Conservation (phyloP, 2,797 vertebrate genomes). For the Vireo griseus region DNA sequence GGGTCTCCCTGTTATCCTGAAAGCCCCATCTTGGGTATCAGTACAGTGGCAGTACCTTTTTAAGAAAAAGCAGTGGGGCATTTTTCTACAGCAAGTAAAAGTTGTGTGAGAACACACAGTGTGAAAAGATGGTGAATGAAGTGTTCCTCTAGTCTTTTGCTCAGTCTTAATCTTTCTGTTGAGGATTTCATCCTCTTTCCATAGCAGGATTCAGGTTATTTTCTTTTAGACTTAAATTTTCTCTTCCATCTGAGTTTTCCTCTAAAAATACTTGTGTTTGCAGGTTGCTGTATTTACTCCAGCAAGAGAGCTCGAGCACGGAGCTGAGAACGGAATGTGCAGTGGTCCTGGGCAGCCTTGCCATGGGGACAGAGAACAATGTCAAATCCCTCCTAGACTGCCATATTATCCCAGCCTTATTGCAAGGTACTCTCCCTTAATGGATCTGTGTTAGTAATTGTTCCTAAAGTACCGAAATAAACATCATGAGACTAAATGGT, state of each 20-base stretch:
- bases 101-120: not conserved
- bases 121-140: not conserved
- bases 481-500: not conserved
- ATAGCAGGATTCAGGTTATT: not conserved
- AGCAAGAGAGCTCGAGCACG: slow-evolving; percentile 91
- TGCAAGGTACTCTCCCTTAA: slow-evolving; percentile 84
- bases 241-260: not conserved
- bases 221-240: not conserved
- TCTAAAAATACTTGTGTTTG: slow-evolving; percentile 29
- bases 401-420: slow-evolving; percentile 96
- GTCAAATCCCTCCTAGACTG: slow-evolving; percentile 99
- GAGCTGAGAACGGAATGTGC: slow-evolving; percentile 94
- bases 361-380: slow-evolving; percentile 99
- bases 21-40: not conserved
- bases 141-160: not conserved
- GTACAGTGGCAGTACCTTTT: not conserved
- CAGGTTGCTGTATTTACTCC: slow-evolving; percentile 95
- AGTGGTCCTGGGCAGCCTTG: slow-evolving; percentile 94
- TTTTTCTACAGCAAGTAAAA: not conserved
- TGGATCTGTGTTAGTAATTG: not conserved
- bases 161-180: not conserved
- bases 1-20: not conserved
- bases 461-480: not conserved
- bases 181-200: not conserved
- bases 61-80: not conserved